Conservation (phyloP, 2,888 invertebrate species). For the Acleris laterana region DNA sequence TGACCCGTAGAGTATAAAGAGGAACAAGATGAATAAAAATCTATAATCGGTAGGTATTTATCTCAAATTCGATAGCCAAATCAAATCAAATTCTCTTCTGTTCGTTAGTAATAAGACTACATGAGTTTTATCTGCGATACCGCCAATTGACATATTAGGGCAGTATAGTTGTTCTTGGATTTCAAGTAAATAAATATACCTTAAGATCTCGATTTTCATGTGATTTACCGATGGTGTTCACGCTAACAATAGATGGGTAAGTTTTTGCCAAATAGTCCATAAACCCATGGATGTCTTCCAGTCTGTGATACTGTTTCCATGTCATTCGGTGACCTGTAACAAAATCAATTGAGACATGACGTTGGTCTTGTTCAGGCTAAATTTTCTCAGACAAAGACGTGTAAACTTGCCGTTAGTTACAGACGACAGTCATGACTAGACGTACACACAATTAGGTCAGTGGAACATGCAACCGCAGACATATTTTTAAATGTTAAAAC, state of each 20-base stretch:
- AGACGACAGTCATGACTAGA: constrained; percentile 17
- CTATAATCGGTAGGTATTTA: too few relatives aligned
- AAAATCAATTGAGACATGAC: constrained; percentile 41
- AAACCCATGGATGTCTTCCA: constrained; percentile 90
- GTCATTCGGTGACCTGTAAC: constrained; percentile 85
- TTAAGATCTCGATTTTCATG: constrained; percentile 90
- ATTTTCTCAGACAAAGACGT: constrained; percentile 17
- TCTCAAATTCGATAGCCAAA: too few relatives aligned
- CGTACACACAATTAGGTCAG: constrained; percentile 30
- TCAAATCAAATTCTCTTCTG: too few relatives aligned
- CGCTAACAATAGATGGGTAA: constrained; percentile 89
- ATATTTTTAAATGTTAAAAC: constrained; percentile 33
- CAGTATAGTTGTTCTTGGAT: too few relatives aligned
- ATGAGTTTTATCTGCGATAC: not conserved
- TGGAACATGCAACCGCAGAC: constrained; percentile 38
- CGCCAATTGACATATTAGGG: too few relatives aligned
- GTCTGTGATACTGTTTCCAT: constrained; percentile 91
- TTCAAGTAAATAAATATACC: constrained; percentile 60
- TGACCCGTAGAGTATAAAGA: too few relatives aligned
- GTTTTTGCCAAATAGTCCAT: constrained; percentile 91
- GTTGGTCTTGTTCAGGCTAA: constrained; percentile 30
- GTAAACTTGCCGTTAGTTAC: constrained; percentile 43
- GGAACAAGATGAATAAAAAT: too few relatives aligned
- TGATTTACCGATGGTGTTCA: constrained; percentile 90
- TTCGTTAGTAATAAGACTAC: not conserved